Base-by-base conservation (phyloP, 2,113 vertebrate genomes). In the Lasiurus cinereus region DNA sequence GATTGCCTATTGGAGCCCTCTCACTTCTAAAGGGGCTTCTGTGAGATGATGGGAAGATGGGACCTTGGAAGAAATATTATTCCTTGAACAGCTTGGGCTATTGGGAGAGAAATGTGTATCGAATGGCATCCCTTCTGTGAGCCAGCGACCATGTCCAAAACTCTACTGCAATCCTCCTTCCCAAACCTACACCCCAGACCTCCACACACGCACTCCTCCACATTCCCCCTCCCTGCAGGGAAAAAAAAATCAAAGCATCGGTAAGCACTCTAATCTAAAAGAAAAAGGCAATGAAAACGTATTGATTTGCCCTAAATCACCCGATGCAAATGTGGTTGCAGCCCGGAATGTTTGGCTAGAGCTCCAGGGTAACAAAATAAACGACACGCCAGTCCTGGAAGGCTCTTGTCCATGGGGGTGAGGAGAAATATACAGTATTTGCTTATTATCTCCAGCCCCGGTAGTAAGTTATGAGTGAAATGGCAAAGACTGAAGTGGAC, bases 401-500 rank as follows among this genome's bases (percentile, higher is more conserved):
- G 69, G 43, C 62, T 83, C 93, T 96, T 95, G 69, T 96, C 92
- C 54, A 14, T 90, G 80, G 69, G 91, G 94, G 91, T 88, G 90
- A 93, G 88, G 29, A 46, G 91, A 96, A 94, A 96, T 96, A 96
- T 86, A 91, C 59, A 83, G 92, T 50, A 93, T 94, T 93, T 97
- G 90, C 94, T 97, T 95, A 96, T 97, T 94, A 97, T 97, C 96
- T 96, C 84, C 73, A 90, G 82, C 27, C 72, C 36, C 15, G 76
- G 82, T 19, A 82, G 73, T 97, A 95, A 96, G 94, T 97, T 95
- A 93, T 80, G 79, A 52, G 80, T 36, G 97, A 92, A 97, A 92
- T 87, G 92, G 93, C 94, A 88, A 89, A 94, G 92, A 88, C 91
- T 95, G 96, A 96, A 96, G 96, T 88, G 92, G 93, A 94, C 94